Base-by-base conservation (phyloP, 1,140 invertebrate species). In the Plutomurus gul region DNA sequence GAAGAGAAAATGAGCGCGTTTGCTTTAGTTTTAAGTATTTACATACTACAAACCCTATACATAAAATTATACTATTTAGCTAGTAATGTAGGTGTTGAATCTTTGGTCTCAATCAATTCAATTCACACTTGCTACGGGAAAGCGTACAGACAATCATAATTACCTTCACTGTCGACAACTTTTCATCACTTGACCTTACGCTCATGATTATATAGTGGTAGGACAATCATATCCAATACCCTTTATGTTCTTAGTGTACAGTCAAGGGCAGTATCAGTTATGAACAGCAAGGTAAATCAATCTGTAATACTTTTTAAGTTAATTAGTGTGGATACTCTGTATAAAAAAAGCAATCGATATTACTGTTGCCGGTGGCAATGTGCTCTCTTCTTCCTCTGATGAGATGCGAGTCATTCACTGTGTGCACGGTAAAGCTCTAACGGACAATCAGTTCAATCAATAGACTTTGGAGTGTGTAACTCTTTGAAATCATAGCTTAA, bases 61-160 rank as follows among this genome's bases (percentile, higher is more conserved):
- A n/a, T n/a, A n/a, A n/a, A n/a, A n/a, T n/a, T n/a, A n/a, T n/a
- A n/a, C 11, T 11, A n/a, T 33, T 16, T 65, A 65, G 56, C 36
- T 65, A 33, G 25, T 25, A 65, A 65, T 65, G 56, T 65, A 30
- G 27, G 56, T 65, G 56, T 30, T 33, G 56, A 65, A 65, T 33
- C 36, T 27, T 65, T 65, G 56, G 27, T 65, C 13, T 65, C 56
- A 65, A 65, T 65, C 56, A 65, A 65, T 30, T 65, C 30, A 11
- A 30, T 60, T 60, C 51, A 33, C 56, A 65, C 56, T 65, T 65
- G 16, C 56, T 33, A 65, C 56, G 56, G 56, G 56, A 65, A 51
- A 65, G 56, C 56, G 56, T 65, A 65, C 56, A 65, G 56, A 65
- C 56, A 65, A 65, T 65, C 56, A 47, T 18, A 65, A 60, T 30